Percentiles rank a stretch among this genome's conserved stretches.
Conservation (phyloP, 53 echinoderm and acorn worm species). For the Antedon mediterranea region DNA sequence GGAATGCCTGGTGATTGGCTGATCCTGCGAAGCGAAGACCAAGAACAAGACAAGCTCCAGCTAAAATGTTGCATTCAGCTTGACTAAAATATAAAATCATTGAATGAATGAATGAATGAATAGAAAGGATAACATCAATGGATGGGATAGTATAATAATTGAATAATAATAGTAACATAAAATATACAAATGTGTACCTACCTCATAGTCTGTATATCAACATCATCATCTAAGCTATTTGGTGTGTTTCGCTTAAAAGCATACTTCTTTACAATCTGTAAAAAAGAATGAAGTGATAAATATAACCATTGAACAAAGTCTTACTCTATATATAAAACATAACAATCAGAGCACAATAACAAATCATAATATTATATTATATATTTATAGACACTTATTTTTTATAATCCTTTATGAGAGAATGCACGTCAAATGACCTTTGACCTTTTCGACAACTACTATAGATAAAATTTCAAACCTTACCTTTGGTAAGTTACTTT, state of each 20-base stretch:
- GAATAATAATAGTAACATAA: too few relatives aligned
- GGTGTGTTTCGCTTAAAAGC: conserved; percentile 52
- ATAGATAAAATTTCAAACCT: conserved; percentile 18
- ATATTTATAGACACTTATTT: too few relatives aligned
- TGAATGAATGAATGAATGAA: neutral
- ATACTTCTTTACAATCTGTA: conserved; percentile 70
- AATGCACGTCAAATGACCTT: too few relatives aligned
- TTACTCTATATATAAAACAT: too few relatives aligned
- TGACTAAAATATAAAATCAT: conserved; percentile 31
- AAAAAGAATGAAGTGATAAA: neutral
- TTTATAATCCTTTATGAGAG: too few relatives aligned
- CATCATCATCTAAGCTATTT: conserved; percentile 48
- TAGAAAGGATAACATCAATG: neutral
- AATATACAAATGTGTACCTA: conserved; percentile 9
- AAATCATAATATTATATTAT: too few relatives aligned
- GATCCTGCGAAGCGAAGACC: conserved; percentile 90
- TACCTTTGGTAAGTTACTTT: conserved; percentile 82
- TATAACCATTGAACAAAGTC: too few relatives aligned
- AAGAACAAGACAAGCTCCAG: conserved; percentile 86
- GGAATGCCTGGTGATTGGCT: conserved; percentile 73
- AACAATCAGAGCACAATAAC: too few relatives aligned
- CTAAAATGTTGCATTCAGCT: conserved; percentile 75
- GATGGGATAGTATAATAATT: neutral
- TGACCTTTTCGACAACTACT: too few relatives aligned
- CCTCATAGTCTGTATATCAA: conserved; percentile 96